Conservation (phyloP, 2,888 invertebrate species). For the Tortrix viridana region DNA sequence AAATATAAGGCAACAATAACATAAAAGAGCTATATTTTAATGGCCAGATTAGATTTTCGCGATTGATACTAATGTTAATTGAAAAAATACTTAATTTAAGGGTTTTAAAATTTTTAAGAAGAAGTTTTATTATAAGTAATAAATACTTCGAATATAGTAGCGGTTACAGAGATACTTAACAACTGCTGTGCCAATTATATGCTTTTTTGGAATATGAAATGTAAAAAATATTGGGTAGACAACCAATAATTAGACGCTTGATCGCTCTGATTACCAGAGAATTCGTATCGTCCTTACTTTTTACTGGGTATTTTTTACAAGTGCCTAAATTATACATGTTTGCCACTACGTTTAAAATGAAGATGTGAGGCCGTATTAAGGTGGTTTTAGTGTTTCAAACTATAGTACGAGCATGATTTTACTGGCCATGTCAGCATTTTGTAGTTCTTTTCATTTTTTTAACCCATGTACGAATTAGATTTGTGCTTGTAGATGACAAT, state of each 20-base stretch:
- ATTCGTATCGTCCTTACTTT: constrained; percentile 26
- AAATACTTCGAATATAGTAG: constrained; percentile 14
- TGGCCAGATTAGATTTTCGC: no score
- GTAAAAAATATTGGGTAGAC: constrained; percentile 25
- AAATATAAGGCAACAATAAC: no score
- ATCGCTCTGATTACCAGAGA: constrained; percentile 29
- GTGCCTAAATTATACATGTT: constrained; percentile 13
- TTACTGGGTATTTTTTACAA: constrained; percentile 28
- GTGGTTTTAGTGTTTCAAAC: background rate
- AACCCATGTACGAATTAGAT: no score
- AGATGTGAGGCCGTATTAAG: constrained; percentile 16
- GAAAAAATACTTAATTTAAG: no score
- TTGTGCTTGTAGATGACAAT: no score
- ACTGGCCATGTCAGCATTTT: no score
- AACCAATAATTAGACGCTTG: constrained; percentile 31
- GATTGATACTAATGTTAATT: no score
- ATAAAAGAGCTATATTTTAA: no score
- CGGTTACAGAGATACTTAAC: constrained; percentile 14
- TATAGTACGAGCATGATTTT: no score
- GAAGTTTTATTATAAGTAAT: background rate
- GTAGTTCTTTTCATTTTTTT: no score
- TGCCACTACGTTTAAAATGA: constrained; percentile 14
- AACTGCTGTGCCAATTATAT: constrained; percentile 3
- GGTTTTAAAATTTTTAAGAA: no score
- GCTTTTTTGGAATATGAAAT: constrained; percentile 2